Base-by-base conservation (phyloP, 2,888 invertebrate genomes). In the Amaurobius ferox region DNA sequence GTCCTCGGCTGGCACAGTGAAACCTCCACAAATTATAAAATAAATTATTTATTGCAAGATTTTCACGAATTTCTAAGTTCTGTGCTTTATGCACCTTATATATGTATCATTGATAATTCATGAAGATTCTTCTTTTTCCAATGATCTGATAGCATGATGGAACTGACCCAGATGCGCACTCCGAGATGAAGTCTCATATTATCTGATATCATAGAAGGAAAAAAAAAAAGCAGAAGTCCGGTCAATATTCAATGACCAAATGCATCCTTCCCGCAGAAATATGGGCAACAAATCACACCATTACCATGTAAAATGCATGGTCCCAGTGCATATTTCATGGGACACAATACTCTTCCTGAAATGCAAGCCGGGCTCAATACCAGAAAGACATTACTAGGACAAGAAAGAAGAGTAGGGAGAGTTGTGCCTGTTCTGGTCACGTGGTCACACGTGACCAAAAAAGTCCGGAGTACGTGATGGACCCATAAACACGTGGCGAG, bases 371-470 rank as follows among this genome's bases (percentile, higher is more conserved):
- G 55, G 23, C 1, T 1, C 2, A 55, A 44, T n/a, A 13, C 6
- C 44, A 13, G 23, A 26, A 40, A 40, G 68, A 68, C 40, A 68
- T 55, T 55, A 55, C 55, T 55, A 23, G 55, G 55, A 55, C 55
- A 55, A 23, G 55, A 55, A 55, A 23, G 55, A 55, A 23, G 55
- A 55, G 23, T 6, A 16, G 44, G 44, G 23, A 5, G 55, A 3
- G 55, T 55, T 55, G 55, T 23, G 55, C 55, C 23, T 55, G 23
- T 55, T 55, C 23, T 55, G 55, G 40, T 39, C 68, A 68, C 68
- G 68, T 68, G 68, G 26, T 39, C 13, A 39, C 68, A 40, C 68
- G 68, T 68, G 68, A 68, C 68, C 68, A 68, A 28, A 68, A 68
- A 66, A 66, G 66, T 35, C 66, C 66, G 32, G 16, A 66, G 19